A percentile compares a stretch with the other conserved stretches of the same genome.
These are phyloP conservation scores for Cheirogaleus major DNA, from an alignment of 2,797 vertebrate species.

Conservation along the genomic window DNA sequence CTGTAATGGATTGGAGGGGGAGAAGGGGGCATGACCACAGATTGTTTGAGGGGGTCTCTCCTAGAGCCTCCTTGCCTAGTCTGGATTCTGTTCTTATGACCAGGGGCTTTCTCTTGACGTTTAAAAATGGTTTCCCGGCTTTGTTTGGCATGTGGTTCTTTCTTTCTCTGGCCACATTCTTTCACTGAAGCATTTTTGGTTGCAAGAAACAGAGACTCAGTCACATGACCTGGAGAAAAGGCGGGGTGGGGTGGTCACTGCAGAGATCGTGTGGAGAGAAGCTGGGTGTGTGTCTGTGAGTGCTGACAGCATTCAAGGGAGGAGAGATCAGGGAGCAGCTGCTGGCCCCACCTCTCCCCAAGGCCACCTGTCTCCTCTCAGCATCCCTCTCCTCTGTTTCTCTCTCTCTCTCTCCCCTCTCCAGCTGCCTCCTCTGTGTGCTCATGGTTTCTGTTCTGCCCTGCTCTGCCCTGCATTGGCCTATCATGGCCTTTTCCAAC, in stretches of 20 bases:
- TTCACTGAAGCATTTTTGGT: constrained; percentile 7
- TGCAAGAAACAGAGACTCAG: not conserved
- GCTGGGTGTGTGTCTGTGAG: not conserved
- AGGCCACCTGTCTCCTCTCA: not conserved
- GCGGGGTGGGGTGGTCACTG: not conserved
- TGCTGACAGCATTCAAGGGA: not conserved
- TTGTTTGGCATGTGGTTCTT: not conserved
- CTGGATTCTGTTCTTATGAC: not conserved
- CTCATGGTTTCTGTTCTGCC: not conserved
- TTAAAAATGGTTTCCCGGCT: not conserved
- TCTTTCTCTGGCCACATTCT: not conserved
- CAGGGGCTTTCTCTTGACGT: not conserved
- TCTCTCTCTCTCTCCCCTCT: too few species aligned
- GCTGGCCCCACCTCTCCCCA: not conserved
- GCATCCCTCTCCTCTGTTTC: not conserved
- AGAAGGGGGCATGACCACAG: not conserved
- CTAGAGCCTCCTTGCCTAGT: not conserved
- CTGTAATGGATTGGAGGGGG: not conserved
- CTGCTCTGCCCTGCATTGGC: too few species aligned
- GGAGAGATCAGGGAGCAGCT: not conserved
- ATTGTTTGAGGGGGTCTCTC: not conserved
- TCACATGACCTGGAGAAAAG: not conserved
- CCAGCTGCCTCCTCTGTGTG: not conserved
- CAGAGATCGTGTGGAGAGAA: not conserved
- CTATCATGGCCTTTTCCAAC: not conserved